phyloP scores from a whole-genome alignment of 1,140 invertebrate species.

The Adoxophyes honmai region DNA sequence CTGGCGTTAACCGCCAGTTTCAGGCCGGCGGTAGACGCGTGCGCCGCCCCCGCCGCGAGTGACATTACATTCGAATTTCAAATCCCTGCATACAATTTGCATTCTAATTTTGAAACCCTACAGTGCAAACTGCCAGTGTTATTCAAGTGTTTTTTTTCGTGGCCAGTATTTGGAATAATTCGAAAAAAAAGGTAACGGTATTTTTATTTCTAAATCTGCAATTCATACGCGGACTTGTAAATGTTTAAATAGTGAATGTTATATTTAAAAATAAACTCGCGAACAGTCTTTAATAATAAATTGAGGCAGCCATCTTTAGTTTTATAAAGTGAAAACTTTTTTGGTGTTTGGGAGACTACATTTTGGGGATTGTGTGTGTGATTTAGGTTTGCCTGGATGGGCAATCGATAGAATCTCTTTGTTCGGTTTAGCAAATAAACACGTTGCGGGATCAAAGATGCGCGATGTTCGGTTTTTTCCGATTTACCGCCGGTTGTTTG shows the following conservation, averaged over 20 bases:
- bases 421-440: constrained; percentile 10
- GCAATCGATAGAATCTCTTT: not conserved
- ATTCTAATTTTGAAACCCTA: constrained; percentile 5
- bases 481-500: not conserved
- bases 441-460: not conserved
- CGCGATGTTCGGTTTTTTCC: not conserved
- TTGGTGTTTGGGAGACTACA: too few species aligned
- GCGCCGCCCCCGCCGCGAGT: not conserved
- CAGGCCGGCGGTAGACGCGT: not conserved
- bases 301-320: too few species aligned
- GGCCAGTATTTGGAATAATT: constrained; percentile 3
- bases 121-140: constrained; percentile 15
- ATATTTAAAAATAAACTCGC: constrained; percentile 6
- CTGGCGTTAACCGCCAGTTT: constrained; percentile 2
- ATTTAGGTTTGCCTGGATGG: not conserved
- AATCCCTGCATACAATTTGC: not conserved
- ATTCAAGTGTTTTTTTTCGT: constrained; percentile 5
- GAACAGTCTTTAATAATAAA: not conserved
- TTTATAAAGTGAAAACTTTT: too few species aligned
- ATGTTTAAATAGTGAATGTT: not conserved
- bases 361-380: not conserved
- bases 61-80: not conserved
- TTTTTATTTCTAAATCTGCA: not conserved
- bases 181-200: not conserved
- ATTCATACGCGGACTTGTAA: not conserved